These are phyloP conservation scores for Geopemphigus sp. DNA, from an alignment of 1,140 invertebrate species.

Conservation along the genomic window DNA sequence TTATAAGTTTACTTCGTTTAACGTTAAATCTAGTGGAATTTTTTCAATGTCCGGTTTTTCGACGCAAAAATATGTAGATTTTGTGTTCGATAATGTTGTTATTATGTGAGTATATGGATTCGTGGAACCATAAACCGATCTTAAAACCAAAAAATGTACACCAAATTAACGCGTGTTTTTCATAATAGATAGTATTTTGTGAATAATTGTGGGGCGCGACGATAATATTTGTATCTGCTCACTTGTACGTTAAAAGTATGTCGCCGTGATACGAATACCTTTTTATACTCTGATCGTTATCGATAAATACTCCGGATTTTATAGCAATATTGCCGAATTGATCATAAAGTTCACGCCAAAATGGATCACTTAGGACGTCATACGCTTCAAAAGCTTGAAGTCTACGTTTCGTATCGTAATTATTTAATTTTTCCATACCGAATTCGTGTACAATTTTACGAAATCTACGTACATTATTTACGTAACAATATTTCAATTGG, in stretches of 20 bases:
- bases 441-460: conserved; percentile 3
- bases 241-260: conserved; percentile 74
- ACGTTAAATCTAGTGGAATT: conserved; percentile 1
- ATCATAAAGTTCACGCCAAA: conserved; percentile 74
- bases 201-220: too few relatives aligned
- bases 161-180: too few relatives aligned
- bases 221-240: conserved; percentile 5
- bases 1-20: neutral
- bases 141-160: neutral
- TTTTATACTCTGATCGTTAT: conserved; percentile 55
- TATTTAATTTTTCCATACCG: conserved; percentile 13
- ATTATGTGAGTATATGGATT: conserved; percentile 10
- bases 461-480: conserved; percentile 2
- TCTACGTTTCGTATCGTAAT: neutral
- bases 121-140: conserved; percentile 13
- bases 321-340: conserved; percentile 85
- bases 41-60: neutral
- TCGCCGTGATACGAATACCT: conserved; percentile 82
- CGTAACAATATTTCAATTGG: too few relatives aligned
- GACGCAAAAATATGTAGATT: neutral
- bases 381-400: conserved; percentile 66
- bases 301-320: conserved; percentile 57
- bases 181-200: too few relatives aligned
- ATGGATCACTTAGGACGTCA: conserved; percentile 74
- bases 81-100: neutral